Percentiles rank a stretch among this genome's conserved stretches.
phyloP scores from a whole-genome alignment of 2,888 invertebrate genomes.

The Antheraea yamamai region DNA sequence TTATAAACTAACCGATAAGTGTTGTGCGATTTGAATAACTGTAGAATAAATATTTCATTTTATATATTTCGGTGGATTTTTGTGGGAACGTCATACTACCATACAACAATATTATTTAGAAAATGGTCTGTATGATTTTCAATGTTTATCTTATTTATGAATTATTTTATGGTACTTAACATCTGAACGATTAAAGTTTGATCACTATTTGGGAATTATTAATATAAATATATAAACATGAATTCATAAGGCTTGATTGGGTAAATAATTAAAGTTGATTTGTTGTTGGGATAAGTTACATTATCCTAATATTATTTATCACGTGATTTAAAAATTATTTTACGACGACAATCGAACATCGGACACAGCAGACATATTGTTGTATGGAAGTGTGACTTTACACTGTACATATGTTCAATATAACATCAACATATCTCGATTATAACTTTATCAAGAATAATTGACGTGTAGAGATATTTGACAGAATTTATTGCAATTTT shows the following conservation, averaged over 20 bases:
- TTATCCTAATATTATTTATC: neutral
- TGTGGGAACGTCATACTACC: slow-evolving; percentile 2
- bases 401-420: neutral
- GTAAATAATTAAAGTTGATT: too few species aligned
- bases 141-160: neutral
- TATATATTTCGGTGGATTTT: slow-evolving; percentile 24
- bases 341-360: too few species aligned
- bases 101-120: slow-evolving; percentile 1
- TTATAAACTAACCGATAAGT: slow-evolving; percentile 47
- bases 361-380: neutral
- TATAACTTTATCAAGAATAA: neutral
- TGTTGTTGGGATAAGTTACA: too few species aligned
- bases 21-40: slow-evolving; percentile 64
- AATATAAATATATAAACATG: too few species aligned
- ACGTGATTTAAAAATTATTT: neutral
- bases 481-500: neutral
- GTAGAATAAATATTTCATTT: slow-evolving; percentile 43
- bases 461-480: neutral
- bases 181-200: neutral
- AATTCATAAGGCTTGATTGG: too few species aligned
- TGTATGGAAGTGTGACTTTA: neutral
- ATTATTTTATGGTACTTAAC: too few species aligned
- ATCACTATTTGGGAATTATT: neutral
- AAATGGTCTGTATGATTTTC: neutral
- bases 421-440: slow-evolving; percentile 11